These are phyloP conservation scores for Eubasilissa splendida DNA, from an alignment of 2,888 invertebrate species.

Conservation along the genomic window DNA sequence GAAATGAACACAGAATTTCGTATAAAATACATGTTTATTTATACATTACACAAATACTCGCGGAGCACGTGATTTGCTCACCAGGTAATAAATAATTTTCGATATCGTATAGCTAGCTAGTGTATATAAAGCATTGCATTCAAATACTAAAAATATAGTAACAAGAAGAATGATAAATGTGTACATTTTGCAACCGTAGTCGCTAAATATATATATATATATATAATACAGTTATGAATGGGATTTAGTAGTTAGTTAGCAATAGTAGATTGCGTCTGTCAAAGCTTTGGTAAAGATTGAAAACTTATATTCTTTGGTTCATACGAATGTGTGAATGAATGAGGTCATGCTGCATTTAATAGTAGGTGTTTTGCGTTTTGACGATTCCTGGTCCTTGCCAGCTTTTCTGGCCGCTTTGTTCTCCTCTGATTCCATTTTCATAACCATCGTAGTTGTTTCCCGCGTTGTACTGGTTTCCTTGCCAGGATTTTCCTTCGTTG, in stretches of 20 bases:
- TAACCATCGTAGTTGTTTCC: conserved; percentile 36
- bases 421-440: conserved; percentile 4
- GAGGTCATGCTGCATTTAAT: background rate
- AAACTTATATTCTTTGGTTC: background rate
- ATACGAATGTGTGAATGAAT: background rate
- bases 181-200: no score
- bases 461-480: conserved; percentile 40
- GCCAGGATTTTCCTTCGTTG: conserved; percentile 36
- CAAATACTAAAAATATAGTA: no score
- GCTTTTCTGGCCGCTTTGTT: background rate
- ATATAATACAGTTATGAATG: no score
- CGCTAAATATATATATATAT: no score
- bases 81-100: no score
- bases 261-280: background rate
- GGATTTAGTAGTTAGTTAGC: no score
- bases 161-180: no score
- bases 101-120: no score
- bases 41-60: conserved; percentile 23
- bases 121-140: no score
- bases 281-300: conserved; percentile 4
- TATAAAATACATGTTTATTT: conserved; percentile 32
- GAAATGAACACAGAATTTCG: conserved; percentile 1
- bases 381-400: conserved; percentile 33
- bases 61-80: background rate
- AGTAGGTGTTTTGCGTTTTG: conserved; percentile 27